These are phyloP conservation scores for Odontomachus brunneus DNA, from an alignment of 1,140 invertebrate species.

Conservation along the genomic window DNA sequence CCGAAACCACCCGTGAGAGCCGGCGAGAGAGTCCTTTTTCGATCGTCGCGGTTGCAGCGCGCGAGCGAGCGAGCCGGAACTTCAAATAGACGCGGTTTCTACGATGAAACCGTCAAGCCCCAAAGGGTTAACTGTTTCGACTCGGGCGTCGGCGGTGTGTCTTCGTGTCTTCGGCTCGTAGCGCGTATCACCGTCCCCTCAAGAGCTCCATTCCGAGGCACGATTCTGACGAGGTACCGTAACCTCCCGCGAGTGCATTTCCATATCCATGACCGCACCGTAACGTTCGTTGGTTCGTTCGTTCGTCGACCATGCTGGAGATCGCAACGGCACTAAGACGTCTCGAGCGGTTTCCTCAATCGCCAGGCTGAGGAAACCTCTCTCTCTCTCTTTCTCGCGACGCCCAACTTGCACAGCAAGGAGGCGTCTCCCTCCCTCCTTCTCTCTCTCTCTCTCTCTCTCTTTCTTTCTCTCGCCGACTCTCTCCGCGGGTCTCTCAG, in stretches of 20 bases:
- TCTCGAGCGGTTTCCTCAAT: constrained; percentile 52
- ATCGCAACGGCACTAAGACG: constrained; percentile 59
- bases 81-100: constrained; percentile 13
- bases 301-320: constrained; percentile 57
- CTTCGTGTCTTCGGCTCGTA: constrained; percentile 20
- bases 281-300: constrained; percentile 58
- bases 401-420: constrained; percentile 15
- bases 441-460: constrained; percentile 12
- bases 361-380: constrained; percentile 29
- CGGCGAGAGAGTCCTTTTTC: constrained; percentile 15
- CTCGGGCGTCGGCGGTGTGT: constrained; percentile 27
- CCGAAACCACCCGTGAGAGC: not conserved
- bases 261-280: constrained; percentile 54
- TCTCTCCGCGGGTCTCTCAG: constrained; percentile 26
- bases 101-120: constrained; percentile 18
- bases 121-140: constrained; percentile 47
- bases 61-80: not conserved
- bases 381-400: constrained; percentile 2
- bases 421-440: not conserved
- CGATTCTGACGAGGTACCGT: constrained; percentile 60
- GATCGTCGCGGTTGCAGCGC: not conserved
- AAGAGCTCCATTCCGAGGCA: constrained; percentile 47
- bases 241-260: constrained; percentile 64
- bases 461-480: not conserved
- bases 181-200: constrained; percentile 19